Evolutionary conservation across 1,140 invertebrate genomes (phyloP), one percentile per base, ranked within the genome.

Genomic region (Atta colombica): DNA sequence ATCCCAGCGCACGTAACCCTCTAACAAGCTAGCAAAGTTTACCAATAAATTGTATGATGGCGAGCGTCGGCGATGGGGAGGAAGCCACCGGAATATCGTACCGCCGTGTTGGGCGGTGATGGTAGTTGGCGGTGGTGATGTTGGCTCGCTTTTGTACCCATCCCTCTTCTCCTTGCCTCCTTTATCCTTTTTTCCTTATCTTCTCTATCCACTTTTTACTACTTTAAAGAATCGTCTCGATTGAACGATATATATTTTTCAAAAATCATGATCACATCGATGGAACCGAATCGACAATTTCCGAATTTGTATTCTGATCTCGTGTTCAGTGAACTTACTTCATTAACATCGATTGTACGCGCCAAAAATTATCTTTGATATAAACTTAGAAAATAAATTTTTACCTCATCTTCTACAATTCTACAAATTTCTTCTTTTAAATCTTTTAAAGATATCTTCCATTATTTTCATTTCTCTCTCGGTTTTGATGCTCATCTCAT

Each of bases 1-100:
- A 95, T 95, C 93, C 94, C 94, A 93, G 92, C 89, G 93, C 94
- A 94, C 94, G 94, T 95, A 95, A 93, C 94, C 93, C 92, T 93
- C 94, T 95, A 95, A 95, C 94, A 93, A 95, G 94, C 93, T 91
- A 93, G 92, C 93, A 95, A 95, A 95, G 94, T 95, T 95, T 95
- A 95, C 94, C 94, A 94, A 95, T 95, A 95, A 95, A 95, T 95
- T 95, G 94, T 94, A 94, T 92, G 94, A 94, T 92, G 93, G 90
- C 87, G 88, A 90, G 80, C 88, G 81, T 84, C 75, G 91, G 68
- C 77, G 89, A 90, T 93, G 88, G 89, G 91, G 72, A 86, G 71
- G 80, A 90, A 92, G 88, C 91, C 89, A 88, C 92, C 87, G 91
- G 92, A 93, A 93, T 93, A 93, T 82, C 91, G 84, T 87, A 77